Conservation (phyloP, 2,797 vertebrate species). For the Cryptoprocta ferox region DNA sequence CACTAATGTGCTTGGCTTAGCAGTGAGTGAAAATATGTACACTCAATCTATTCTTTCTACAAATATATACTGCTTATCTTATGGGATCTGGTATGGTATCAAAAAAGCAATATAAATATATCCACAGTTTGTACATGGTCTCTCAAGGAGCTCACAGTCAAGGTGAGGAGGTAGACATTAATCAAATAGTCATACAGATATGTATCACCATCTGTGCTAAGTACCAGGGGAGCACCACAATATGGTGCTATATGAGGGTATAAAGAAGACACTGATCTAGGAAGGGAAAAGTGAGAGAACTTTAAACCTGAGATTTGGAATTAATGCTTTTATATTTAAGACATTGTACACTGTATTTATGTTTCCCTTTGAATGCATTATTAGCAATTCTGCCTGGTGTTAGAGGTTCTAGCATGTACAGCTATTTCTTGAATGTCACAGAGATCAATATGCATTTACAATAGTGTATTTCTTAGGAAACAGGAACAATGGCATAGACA, state of each 20-base stretch:
- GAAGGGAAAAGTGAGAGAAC: background rate
- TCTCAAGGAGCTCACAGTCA: background rate
- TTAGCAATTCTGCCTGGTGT: background rate
- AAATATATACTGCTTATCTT: background rate
- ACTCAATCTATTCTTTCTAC: background rate
- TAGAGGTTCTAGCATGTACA: background rate
- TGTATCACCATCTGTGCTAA: background rate
- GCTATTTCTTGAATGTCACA: background rate
- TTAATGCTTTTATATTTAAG: background rate
- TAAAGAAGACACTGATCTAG: background rate
- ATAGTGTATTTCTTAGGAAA: background rate
- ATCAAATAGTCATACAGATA: background rate
- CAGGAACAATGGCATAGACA: background rate
- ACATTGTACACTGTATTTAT: background rate
- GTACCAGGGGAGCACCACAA: background rate
- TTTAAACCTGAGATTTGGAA: background rate
- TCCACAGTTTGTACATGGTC: background rate
- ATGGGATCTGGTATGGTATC: background rate
- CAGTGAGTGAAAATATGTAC: background rate
- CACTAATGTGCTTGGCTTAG: background rate
- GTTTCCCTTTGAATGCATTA: background rate
- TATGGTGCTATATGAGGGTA: background rate
- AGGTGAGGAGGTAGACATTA: background rate
- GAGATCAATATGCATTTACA: background rate
- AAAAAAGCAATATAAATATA: background rate